phyloP scores from a whole-genome alignment of 2,797 vertebrate genomes.

The Gadopsis bispinosus region DNA sequence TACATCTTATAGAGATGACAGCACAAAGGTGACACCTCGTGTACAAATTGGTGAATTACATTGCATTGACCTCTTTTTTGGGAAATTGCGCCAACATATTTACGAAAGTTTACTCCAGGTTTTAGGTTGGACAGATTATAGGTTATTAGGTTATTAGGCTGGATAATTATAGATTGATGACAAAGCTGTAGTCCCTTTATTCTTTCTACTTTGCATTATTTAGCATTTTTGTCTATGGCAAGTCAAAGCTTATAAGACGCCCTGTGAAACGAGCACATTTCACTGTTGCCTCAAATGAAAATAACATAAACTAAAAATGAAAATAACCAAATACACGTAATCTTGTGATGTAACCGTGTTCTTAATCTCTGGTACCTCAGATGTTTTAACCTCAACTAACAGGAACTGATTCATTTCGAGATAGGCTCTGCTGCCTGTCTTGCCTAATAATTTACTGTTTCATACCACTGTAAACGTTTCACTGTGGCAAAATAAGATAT shows the following conservation, averaged over 20 bases:
- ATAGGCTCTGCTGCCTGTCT: constrained; percentile 5
- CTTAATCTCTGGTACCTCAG: neutral
- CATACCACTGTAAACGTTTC: neutral
- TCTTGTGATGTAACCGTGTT: neutral
- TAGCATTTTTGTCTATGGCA: neutral
- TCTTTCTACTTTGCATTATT: neutral
- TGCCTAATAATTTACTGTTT: constrained; percentile 8
- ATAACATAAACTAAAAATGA: neutral
- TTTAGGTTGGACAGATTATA: neutral
- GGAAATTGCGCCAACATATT: neutral
- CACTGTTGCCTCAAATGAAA: neutral
- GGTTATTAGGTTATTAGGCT: no score
- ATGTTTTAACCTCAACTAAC: constrained; percentile 17
- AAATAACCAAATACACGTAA: no score
- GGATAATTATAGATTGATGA: neutral
- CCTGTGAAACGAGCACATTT: neutral
- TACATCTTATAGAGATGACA: neutral
- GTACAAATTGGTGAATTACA: constrained; percentile 42
- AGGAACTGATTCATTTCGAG: constrained; percentile 55
- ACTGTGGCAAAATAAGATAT: neutral
- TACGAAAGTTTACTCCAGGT: neutral
- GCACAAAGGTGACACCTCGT: constrained; percentile 40
- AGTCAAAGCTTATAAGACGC: neutral
- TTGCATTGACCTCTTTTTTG: neutral
- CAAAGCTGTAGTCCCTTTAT: neutral